Evolutionary conservation across 2,888 invertebrate genomes (phyloP), one percentile per base, ranked within the genome.

Genomic region (Prostheceraeus crozeri): DNA sequence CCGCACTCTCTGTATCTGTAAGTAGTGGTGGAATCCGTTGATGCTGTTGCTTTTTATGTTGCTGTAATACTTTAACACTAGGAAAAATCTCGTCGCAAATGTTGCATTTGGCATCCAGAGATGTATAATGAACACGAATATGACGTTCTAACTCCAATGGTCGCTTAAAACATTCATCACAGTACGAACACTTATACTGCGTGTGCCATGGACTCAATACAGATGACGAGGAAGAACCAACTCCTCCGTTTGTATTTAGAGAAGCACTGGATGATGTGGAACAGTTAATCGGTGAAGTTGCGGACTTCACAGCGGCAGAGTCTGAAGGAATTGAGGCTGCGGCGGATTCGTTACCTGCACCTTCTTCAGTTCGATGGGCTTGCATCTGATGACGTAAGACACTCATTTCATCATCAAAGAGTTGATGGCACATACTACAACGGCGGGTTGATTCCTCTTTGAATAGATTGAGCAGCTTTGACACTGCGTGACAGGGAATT

Each of bases 121-220:
- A 19, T n/a, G 48, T 48, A 30, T 28, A 48, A 19, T 48, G 48
- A 4, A 6, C 19, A 6, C 23, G 23, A 4, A 48, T 48, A 21
- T 48, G 48, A 4, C 48, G 48, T 30, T 48, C 48, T 30, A 48
- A 30, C 4, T 48, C 48, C 8, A 30, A 19, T 25, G 23, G 48
- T 25, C 19, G 23, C 6, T 30, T 8, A 14, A 28, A 25, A 8
- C 6, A 16, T 8, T 19, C 8, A 4, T 30, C 48, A 21, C 48
- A 48, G 23, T 48, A 48, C 3, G 48, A 48, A 14, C 48, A 48
- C n/a, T n/a, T n/a, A n/a, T n/a, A n/a, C n/a, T n/a, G n/a, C n/a
- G n/a, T n/a, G n/a, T n/a, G n/a, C n/a, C n/a, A n/a, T n/a, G n/a
- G n/a, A n/a, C n/a, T n/a, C n/a, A n/a, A n/a, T n/a, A n/a, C n/a